A percentile compares a stretch with the other conserved stretches of the same genome.
phyloP scores from a whole-genome alignment of 1,140 invertebrate species.

The Probaryconus sp. region DNA sequence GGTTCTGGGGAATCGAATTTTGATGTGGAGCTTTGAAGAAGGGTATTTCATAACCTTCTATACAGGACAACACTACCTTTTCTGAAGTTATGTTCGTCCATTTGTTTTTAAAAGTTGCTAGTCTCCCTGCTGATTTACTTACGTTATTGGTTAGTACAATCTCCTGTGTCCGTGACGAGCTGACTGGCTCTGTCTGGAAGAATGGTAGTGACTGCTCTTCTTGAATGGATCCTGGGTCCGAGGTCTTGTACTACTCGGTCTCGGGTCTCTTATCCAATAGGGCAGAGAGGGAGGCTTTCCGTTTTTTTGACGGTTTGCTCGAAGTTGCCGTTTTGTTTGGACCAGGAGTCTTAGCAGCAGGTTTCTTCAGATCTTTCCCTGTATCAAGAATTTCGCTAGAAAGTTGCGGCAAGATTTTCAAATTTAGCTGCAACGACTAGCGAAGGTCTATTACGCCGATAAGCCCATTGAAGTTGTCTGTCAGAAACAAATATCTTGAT shows the following conservation, averaged over 20 bases:
- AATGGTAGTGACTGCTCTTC: background rate
- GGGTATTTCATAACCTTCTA: slow-evolving; percentile 35
- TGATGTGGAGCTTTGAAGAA: background rate
- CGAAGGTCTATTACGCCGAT: too few relatives aligned
- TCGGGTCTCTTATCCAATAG: background rate
- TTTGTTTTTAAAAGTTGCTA: slow-evolving; percentile 19
- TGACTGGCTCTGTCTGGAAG: background rate
- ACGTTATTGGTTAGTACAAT: slow-evolving; percentile 13
- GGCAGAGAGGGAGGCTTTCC: slow-evolving; percentile 2
- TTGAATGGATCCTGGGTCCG: background rate
- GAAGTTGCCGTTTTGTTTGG: background rate
- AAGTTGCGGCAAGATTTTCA: too few relatives aligned
- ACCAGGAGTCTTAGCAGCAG: background rate
- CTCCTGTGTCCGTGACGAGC: background rate
- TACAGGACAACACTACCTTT: slow-evolving; percentile 22
- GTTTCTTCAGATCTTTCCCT: slow-evolving; percentile 9
- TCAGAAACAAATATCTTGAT: too few relatives aligned
- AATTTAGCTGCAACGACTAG: too few relatives aligned
- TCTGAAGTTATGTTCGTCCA: slow-evolving; percentile 44
- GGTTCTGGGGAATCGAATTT: background rate
- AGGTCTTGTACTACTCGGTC: slow-evolving; percentile 7
- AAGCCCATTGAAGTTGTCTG: too few relatives aligned
- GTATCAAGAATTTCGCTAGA: too few relatives aligned
- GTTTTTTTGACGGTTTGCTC: slow-evolving; percentile 17
- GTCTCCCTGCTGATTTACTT: slow-evolving; percentile 31